phyloP scores from a whole-genome alignment of 2,113 vertebrate species.

The Ceyx cyanopectus region DNA sequence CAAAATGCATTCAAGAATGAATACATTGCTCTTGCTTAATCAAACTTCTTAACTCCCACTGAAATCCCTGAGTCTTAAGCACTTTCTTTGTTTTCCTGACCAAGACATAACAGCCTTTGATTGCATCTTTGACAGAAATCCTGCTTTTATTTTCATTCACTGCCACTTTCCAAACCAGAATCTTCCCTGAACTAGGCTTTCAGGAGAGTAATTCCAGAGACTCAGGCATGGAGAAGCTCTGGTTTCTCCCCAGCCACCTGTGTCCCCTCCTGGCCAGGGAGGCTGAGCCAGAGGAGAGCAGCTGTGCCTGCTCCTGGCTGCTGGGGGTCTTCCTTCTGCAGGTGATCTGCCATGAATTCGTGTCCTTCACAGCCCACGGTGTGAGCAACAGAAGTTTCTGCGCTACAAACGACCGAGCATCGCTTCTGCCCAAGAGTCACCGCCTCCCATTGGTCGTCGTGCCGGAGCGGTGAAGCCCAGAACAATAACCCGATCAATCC shows the following conservation, averaged over 20 bases:
- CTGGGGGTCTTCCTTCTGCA: fast-evolving
- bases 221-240: neutral
- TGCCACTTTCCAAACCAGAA: neutral
- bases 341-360: fast-evolving
- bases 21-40: neutral
- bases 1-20: neutral
- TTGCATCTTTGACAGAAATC: neutral
- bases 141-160: neutral
- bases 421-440: fast-evolving
- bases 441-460: neutral
- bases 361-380: neutral
- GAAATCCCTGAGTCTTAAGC: neutral
- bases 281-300: neutral
- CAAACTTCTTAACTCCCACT: neutral
- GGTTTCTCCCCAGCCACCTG: neutral
- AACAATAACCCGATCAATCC: fast-evolving
- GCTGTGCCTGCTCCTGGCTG: neutral
- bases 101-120: neutral
- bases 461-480: fast-evolving
- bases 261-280: neutral
- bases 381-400: no score
- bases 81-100: neutral
- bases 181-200: neutral
- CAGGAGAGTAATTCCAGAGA: neutral
- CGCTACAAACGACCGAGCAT: fast-evolving